Evolutionary conservation across 2,888 invertebrate species (phyloP), one percentile per base, ranked within the genome.

Genomic region (Carabus problematicus): DNA sequence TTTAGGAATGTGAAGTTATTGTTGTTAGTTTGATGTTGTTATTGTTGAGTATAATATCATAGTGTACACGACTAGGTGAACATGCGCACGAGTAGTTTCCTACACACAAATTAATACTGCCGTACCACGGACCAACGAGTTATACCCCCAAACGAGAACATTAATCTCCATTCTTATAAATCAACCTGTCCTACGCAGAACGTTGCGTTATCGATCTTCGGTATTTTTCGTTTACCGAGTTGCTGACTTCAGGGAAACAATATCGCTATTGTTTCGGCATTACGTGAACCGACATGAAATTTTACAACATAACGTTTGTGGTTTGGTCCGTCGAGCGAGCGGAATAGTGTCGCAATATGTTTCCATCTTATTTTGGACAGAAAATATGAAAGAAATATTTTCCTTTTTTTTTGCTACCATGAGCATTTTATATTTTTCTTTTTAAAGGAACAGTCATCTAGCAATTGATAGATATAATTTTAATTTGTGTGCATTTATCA

Each of bases 91-190:
- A 59, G 59, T 42, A 9, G 59, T 42, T 19, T 59, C 42, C 14
- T 4, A 18, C 67, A 67, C 67, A 67, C 67, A 67, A 67, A 67
- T 67, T 67, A 67, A 67, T 69, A 61, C 59, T 16, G 18, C 69
- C 56, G 55, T 43, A 16, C 47, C 16, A 29, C 47, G 62, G 69
- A 19, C 56, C 18, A 56, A 12, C 69, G 69, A 61, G 69, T 69
- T 69, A 69, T 69, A 56, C 69, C 56, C 68, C 69, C 49, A 77
- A 76, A 76, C 73, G 74, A 73, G 72, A 75, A 73, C 77, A 76
- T 77, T 76, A 77, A 77, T 78, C 78, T 77, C 76, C 73, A 75
- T 76, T 68, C 76, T 73, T 75, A 77, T 77, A 77, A 77, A 77
- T 77, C 76, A 77, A 75, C 76, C 74, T 72, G 74, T 75, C 74